phyloP scores from a whole-genome alignment of 2,113 vertebrate species.

The Poeciliopsis prolifica region DNA sequence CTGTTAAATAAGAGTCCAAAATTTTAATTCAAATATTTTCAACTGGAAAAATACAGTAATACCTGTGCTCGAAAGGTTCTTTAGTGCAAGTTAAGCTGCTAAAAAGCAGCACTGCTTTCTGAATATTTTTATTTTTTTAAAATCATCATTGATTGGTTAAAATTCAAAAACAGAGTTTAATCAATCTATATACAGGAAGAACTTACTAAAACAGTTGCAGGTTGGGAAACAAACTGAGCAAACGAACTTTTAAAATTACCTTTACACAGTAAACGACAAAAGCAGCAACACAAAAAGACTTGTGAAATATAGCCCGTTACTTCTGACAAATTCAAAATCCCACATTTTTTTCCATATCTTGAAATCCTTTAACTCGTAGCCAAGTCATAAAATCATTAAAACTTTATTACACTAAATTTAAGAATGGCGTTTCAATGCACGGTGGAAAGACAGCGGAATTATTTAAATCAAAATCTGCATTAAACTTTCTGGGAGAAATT shows the following conservation, averaged over 20 bases:
- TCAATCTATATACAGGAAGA: too few relatives aligned
- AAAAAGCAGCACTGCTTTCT: too few relatives aligned
- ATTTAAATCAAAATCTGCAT: neutral
- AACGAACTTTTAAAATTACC: neutral
- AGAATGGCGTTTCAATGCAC: constrained; percentile 29
- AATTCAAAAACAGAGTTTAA: too few relatives aligned
- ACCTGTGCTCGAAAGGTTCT: neutral
- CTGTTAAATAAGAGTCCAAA: neutral
- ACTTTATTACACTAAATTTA: constrained; percentile 37
- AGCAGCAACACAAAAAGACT: neutral
- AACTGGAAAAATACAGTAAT: neutral
- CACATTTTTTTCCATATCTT: neutral
- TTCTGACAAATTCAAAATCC: too few relatives aligned
- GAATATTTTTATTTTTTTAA: too few relatives aligned
- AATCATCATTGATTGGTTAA: too few relatives aligned
- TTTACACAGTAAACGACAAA: neutral
- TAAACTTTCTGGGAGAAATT: constrained; percentile 26
- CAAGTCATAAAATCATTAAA: constrained; percentile 41
- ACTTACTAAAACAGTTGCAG: too few relatives aligned
- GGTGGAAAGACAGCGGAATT: constrained; percentile 19
- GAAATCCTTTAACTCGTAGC: constrained; percentile 11
- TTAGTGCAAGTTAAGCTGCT: neutral
- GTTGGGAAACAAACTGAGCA: too few relatives aligned
- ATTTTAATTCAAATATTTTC: neutral
- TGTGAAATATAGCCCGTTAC: neutral